phyloP scores from a whole-genome alignment of 2,797 vertebrate species.

The Phataginus tetradactyla region DNA sequence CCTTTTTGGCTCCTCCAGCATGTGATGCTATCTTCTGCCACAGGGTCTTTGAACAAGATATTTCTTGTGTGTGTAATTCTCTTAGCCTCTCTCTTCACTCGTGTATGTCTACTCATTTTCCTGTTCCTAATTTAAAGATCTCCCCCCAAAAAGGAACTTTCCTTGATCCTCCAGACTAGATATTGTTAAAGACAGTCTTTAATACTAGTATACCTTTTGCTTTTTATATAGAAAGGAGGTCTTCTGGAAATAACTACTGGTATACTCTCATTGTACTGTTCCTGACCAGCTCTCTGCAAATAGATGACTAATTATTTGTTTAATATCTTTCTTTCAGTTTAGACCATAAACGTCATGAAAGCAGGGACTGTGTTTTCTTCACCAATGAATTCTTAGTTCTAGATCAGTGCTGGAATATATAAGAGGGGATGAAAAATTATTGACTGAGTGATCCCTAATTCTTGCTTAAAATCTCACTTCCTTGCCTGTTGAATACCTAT shows the following conservation, averaged over 20 bases:
- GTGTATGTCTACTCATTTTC: background rate
- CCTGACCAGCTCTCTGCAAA: background rate
- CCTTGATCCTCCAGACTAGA: background rate
- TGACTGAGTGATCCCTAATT: background rate
- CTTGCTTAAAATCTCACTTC: background rate
- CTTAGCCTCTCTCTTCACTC: background rate
- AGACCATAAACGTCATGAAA: background rate
- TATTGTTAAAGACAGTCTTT: background rate
- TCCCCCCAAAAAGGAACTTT: background rate
- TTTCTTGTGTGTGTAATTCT: background rate
- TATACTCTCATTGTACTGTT: background rate
- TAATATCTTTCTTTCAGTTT: background rate
- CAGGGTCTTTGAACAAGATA: background rate
- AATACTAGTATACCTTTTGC: background rate
- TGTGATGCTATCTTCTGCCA: background rate
- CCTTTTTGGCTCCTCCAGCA: background rate
- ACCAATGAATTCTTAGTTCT: background rate
- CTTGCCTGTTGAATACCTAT: background rate
- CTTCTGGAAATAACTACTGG: background rate
- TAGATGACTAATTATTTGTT: background rate
- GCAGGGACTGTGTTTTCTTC: background rate
- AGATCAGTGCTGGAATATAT: background rate
- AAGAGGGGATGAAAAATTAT: background rate
- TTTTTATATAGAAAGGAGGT: background rate
- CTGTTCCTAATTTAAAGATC: background rate